Evolutionary conservation across 1,140 invertebrate genomes (phyloP), one percentile per base, ranked within the genome.

Genomic region (Euura saliciscinereae): DNA sequence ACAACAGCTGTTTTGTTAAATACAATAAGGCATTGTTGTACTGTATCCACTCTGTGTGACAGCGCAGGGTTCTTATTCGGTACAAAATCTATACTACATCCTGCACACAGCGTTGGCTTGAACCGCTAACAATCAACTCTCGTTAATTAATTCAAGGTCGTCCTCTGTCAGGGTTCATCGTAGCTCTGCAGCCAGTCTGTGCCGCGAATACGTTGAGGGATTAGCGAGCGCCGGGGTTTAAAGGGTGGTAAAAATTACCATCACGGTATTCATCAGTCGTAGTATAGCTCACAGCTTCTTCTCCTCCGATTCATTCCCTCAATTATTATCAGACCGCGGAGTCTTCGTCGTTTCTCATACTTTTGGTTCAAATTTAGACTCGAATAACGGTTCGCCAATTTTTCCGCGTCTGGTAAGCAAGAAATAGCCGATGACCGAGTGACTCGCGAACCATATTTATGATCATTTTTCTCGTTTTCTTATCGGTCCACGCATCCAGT

Each of bases 61-160:
- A n/a, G 3, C 51, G 51, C 51, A 8, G 13, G 3, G 10, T 59
- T 59, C 51, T 59, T 59, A 11, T 11, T n/a, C 8, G 51, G 51
- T n/a, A 51, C 46, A 28, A 28, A 28, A 51, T 59, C 13, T 59
- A 59, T 8, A 3, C 13, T 3, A 28, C 28, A 28, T 28, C 28
- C 28, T 28, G 28, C 28, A 28, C 28, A 28, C 28, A 28, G 51
- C 6, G 51, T 59, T 59, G 8, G 10, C 51, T n/a, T 11, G 10
- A 8, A 3, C 6, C 8, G 6, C 0, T 59, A n/a, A 59, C 51
- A n/a, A 59, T 11, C 51, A 59, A 59, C 51, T n/a, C 51, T 59
- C 51, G 51, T n/a, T 59, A 59, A 59, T 59, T 59, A 59, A 59
- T 59, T 59, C 51, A 59, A 59, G 51, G 51, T 59, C 6, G 6